These are phyloP conservation scores for Danaus plexippus DNA, from an alignment of 1,140 invertebrate genomes.

Conservation along the genomic window DNA sequence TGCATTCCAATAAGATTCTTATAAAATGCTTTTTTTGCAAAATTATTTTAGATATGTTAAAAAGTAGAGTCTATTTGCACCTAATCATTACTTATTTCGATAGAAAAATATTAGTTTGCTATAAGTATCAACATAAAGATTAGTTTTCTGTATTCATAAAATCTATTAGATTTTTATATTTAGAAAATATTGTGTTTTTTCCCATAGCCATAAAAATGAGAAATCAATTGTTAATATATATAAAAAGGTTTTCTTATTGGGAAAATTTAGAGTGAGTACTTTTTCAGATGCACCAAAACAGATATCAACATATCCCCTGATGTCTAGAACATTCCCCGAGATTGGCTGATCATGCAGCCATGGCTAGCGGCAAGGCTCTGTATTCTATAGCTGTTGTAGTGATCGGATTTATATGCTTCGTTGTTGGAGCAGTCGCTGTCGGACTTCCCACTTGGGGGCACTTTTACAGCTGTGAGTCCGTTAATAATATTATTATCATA, in stretches of 20 bases:
- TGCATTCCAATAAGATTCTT: constrained; percentile 22
- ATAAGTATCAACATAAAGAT: no score
- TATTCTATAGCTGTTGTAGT: constrained; percentile 82
- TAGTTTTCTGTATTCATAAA: no score
- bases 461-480: constrained; percentile 76
- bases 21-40: constrained; percentile 7
- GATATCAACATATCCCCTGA: constrained; percentile 33
- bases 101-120: no score
- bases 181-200: no score
- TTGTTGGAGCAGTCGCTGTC: constrained; percentile 81
- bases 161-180: no score
- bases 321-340: constrained; percentile 39
- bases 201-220: no score
- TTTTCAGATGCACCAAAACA: constrained; percentile 30
- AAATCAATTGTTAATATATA: no score
- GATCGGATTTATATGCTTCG: constrained; percentile 83
- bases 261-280: not conserved
- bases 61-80: no score
- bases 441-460: constrained; percentile 86
- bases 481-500: no score
- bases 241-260: constrained; percentile 5
- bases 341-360: constrained; percentile 65
- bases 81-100: no score
- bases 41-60: no score
- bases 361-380: constrained; percentile 72